These are phyloP conservation scores for Trichoplax adhaerens DNA, from an alignment of 37 sponge, comb jelly and placozoan genomes.

Conservation along the genomic window DNA sequence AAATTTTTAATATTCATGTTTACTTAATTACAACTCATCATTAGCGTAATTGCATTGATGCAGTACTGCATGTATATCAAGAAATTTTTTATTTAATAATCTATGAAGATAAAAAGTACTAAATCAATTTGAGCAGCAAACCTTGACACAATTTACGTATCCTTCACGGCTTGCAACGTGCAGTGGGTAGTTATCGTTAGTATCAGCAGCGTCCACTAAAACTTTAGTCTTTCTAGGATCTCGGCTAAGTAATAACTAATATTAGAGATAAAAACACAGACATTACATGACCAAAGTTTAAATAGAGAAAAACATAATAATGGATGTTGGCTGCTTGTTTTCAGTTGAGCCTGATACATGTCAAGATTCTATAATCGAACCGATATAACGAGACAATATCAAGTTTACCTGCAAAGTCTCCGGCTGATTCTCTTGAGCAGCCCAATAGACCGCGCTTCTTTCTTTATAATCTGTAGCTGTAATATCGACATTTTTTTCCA, in stretches of 20 bases:
- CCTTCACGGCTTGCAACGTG: constrained; percentile 65
- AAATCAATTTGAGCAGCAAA: constrained; percentile 1
- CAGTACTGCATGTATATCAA: constrained; percentile 1
- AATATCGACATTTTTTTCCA: constrained; percentile 19
- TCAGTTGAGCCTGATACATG: no score
- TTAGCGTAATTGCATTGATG: not conserved
- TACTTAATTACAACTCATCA: not conserved
- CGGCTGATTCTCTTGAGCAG: constrained; percentile 22
- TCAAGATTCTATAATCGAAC: no score
- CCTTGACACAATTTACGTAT: constrained; percentile 28
- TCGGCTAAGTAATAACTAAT: constrained; percentile 10
- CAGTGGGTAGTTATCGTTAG: constrained; percentile 46
- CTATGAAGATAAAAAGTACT: constrained; percentile 8
- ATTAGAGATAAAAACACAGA: not conserved
- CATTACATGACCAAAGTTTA: not conserved
- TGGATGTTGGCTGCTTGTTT: no score
- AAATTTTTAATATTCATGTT: not conserved
- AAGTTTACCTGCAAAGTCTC: constrained; percentile 18
- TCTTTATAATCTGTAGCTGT: constrained; percentile 15
- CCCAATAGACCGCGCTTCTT: constrained; percentile 18
- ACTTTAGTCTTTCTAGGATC: not conserved
- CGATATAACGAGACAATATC: no score
- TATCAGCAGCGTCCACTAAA: constrained; percentile 24
- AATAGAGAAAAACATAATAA: no score
- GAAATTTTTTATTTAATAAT: not conserved